Evolutionary conservation across 2,797 vertebrate genomes (phyloP).

Genomic region (Microctenopoma steveboyesi): DNA sequence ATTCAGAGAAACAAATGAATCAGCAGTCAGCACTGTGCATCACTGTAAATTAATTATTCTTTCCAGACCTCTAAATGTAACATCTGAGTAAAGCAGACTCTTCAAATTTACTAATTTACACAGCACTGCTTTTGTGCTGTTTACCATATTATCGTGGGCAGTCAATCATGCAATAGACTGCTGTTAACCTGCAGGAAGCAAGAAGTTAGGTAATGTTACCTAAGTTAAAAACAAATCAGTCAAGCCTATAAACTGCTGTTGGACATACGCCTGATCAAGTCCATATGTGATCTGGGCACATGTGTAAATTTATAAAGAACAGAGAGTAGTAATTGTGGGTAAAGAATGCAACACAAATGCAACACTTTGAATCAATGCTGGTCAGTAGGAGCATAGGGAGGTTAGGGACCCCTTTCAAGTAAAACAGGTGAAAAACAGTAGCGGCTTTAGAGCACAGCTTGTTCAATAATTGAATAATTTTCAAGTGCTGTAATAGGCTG

Average conservation of each 20-base stretch:
- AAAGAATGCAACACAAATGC: constrained; percentile 29
- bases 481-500: constrained; percentile 59
- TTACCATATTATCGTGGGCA: constrained; percentile 47
- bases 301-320: constrained; percentile 1
- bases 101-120: constrained; percentile 44
- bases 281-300: not conserved
- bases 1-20: constrained; percentile 52
- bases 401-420: constrained; percentile 48
- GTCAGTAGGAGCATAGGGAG: constrained; percentile 22
- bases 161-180: constrained; percentile 66
- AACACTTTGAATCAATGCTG: constrained; percentile 37
- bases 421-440: constrained; percentile 55
- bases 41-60: constrained; percentile 44
- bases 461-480: constrained; percentile 68
- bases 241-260: constrained; percentile 20
- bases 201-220: constrained; percentile 42
- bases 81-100: constrained; percentile 32
- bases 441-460: constrained; percentile 41
- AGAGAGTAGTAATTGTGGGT: constrained; percentile 20
- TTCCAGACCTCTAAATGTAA: constrained; percentile 39
- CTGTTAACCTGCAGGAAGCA: constrained; percentile 57
- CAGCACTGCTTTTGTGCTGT: constrained; percentile 32
- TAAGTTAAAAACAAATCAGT: constrained; percentile 17
- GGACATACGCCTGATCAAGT: constrained; percentile 14
- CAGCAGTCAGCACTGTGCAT: constrained; percentile 51